A percentile compares a stretch with the other conserved stretches of the same genome.
phyloP scores from a whole-genome alignment of 2,888 invertebrate genomes.

The Aphodius sticticus region DNA sequence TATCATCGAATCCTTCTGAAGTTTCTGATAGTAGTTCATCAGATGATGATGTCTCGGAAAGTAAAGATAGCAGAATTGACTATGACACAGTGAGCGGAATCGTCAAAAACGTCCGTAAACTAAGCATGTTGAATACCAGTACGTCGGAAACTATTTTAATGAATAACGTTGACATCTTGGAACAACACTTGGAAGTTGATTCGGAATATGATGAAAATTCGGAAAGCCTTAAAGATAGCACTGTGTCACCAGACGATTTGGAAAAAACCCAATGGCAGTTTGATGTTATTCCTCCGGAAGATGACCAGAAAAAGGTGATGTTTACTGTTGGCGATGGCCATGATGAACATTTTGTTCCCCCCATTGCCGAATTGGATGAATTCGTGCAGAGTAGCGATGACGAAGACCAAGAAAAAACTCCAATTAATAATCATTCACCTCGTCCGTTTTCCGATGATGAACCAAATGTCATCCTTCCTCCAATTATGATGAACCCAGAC shows the following conservation, averaged over 20 bases:
- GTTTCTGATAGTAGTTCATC: slow-evolving; percentile 31
- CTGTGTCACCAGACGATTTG: slow-evolving; percentile 22
- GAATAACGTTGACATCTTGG: slow-evolving; percentile 27
- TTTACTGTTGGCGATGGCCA: slow-evolving; percentile 26
- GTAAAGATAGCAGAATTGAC: slow-evolving; percentile 55
- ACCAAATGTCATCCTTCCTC: slow-evolving; percentile 44
- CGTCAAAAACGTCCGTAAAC: slow-evolving; percentile 61
- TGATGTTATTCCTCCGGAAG: slow-evolving; percentile 26
- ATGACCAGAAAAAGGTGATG: slow-evolving; percentile 26
- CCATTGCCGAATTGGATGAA: slow-evolving; percentile 40
- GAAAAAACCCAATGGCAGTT: slow-evolving; percentile 28
- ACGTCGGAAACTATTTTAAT: slow-evolving; percentile 25
- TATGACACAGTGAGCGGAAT: slow-evolving; percentile 67
- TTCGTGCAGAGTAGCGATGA: slow-evolving; percentile 31
- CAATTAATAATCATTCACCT: background rate
- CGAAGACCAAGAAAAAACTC: slow-evolving; percentile 25
- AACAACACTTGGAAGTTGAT: slow-evolving; percentile 29
- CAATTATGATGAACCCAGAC: slow-evolving; percentile 45
- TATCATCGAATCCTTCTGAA: slow-evolving; percentile 40
- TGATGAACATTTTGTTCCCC: slow-evolving; percentile 31
- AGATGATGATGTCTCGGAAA: slow-evolving; percentile 47
- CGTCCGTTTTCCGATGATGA: slow-evolving; percentile 14
- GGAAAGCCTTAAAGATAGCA: slow-evolving; percentile 16
- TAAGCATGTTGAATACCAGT: slow-evolving; percentile 28
- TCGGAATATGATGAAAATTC: slow-evolving; percentile 15